Base-by-base conservation (phyloP, 2,113 vertebrate species). In the Caloenas nicobarica region DNA sequence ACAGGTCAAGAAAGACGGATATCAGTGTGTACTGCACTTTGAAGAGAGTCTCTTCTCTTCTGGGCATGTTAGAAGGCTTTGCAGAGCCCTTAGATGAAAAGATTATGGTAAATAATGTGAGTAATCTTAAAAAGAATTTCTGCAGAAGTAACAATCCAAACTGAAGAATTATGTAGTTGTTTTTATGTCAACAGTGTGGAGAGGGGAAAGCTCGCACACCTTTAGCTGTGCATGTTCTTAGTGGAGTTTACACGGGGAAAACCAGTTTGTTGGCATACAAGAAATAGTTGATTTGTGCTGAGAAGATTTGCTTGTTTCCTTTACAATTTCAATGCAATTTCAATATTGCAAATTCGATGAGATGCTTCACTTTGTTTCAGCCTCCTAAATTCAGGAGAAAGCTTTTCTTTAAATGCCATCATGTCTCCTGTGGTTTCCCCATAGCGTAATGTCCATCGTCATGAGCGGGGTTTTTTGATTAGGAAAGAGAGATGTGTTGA, bases 1-100 rank as follows among this genome's bases (percentile, higher is more conserved):
- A 25, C 38, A 23, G 61, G 51, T 34, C 44, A 65, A 60, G 54
- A 36, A 81, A 44, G 66, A 18, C 5, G 7, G 38, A 2, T 60
- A 29, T 22, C 31, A 16, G 7, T 50, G 36, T 50, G 0, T 16
- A 8, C 31, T 13, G 17, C 0, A 0, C 53, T 72, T 74, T 15
- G 31, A 34, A 42, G 36, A 61, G 29, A 31, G 70, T 48, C 34
- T 69, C 4, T 81, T 40, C 4, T 7, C 11, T 69, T 60, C 28
- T 66, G 53, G 34, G n/a, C 7, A 1, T 29, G 53, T 70, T 81
- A 34, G 16, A 58, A 74, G 48, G 64, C 46, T 92, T 86, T 84
- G 88, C 34, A 51, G 62, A 91, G 46, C 36, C 88, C 33, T 46
- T 58, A 51, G 64, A 51, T 93, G 50, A 64, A 91, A 84, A 78